These are phyloP conservation scores for Bolinopsis microptera DNA, from an alignment of 37 sponge, comb jelly and placozoan genomes.

Conservation along the genomic window DNA sequence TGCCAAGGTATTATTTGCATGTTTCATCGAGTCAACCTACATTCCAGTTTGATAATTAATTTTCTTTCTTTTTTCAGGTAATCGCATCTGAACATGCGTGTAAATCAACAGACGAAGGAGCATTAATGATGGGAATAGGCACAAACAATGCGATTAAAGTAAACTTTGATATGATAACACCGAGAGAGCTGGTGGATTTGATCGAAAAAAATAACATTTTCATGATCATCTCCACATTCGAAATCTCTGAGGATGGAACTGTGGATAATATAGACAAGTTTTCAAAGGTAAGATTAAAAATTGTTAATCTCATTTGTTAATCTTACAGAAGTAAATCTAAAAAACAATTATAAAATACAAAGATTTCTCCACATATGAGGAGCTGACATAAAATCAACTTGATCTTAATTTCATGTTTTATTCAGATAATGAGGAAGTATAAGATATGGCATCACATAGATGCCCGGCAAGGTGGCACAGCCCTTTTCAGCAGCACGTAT, in stretches of 20 bases:
- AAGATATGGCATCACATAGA: constrained; percentile 92
- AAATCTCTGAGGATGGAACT: not conserved
- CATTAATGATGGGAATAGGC: constrained; percentile 88
- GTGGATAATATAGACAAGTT: constrained; percentile 16
- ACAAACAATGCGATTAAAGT: constrained; percentile 76
- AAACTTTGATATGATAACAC: constrained; percentile 71
- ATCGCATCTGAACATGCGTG: constrained; percentile 68
- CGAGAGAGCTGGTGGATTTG: not conserved
- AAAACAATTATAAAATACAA: too few species aligned
- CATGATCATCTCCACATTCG: constrained; percentile 22
- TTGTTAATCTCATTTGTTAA: not conserved
- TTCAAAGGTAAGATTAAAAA: constrained; percentile 1
- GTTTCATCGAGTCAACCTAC: not conserved
- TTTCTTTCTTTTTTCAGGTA: not conserved
- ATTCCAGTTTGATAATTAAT: not conserved
- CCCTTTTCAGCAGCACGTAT: constrained; percentile 73
- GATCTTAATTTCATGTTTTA: too few species aligned
- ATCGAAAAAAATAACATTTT: constrained; percentile 8
- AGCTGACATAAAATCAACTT: too few species aligned
- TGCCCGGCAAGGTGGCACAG: constrained; percentile 76
- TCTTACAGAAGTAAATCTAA: too few species aligned
- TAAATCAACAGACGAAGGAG: constrained; percentile 79
- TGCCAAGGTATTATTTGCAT: not conserved
- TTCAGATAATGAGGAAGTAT: constrained; percentile 70
- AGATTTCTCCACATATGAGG: too few species aligned